Evolutionary conservation across 2,113 vertebrate species (phyloP), one percentile per base, ranked within the genome.

Genomic region (Melozone crissalis): DNA sequence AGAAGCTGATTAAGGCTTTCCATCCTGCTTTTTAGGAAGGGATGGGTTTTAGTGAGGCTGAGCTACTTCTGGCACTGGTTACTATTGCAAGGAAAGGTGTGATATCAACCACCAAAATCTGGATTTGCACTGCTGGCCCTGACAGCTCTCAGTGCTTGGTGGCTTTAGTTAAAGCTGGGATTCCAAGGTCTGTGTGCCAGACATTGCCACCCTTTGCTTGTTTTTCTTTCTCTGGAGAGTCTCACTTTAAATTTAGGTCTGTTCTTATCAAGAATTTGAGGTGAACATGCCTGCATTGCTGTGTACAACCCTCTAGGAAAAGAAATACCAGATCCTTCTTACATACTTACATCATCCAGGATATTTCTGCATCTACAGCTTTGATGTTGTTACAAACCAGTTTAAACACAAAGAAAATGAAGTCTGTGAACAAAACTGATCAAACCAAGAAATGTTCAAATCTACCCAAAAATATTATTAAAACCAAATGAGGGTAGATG

Each of bases 1-100:
- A 93, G 76, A n/a, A 72, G 54, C 72, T 73, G 84, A 89, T 91
- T 73, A 76, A 80, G 33, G 58, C 21, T 89, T 94, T 95, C 83
- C 47, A 54, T 63, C 57, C 86, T 90, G 69, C n/a, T 39, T 86
- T 72, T 80, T 68, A 46, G 43, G 57, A 83, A 86, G 33, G 52
- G 78, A 37, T 5, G 4, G 47, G 39, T 27, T 83, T 58, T 72
- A 43, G 33, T 21, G 49, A 35, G 80, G 49, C 72, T 86, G 26
- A 59, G 39, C 65, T 59, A 26, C 47, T 83, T 72, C 47, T 73
- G 67, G 51, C 23, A 62, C 12, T n/a, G 10, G 26, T 22, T 37
- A 26, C 6, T 49, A 35, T 28, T 76, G 69, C 51, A 58, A 41
- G 49, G 49, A 37, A 39, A 67, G 33, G 28, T 41, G 55, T 37